phyloP scores from a whole-genome alignment of 2,888 invertebrate genomes.

The Asteroscopus sphinx region DNA sequence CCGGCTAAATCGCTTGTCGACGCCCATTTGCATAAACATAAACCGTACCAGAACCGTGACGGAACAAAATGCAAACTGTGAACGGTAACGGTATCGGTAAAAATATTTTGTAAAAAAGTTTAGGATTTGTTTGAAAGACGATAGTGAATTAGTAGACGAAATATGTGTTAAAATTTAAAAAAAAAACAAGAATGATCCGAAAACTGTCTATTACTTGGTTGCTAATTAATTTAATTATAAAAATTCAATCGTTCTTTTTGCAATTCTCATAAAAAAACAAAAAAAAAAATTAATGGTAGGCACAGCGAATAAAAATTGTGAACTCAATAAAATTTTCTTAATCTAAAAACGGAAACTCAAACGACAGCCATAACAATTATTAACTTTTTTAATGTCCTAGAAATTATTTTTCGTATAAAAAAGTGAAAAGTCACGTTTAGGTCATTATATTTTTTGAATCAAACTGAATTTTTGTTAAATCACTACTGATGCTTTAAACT shows the following conservation, averaged over 20 bases:
- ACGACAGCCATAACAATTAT: conserved; percentile 38
- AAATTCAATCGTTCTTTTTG: too few relatives aligned
- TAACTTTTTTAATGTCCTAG: conserved; percentile 28
- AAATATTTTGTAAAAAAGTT: conserved; percentile 36
- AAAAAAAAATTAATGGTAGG: not conserved
- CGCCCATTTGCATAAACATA: conserved; percentile 76
- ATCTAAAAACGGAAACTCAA: conserved; percentile 35
- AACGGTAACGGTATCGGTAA: conserved; percentile 61
- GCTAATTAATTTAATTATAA: too few relatives aligned
- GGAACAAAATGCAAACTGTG: conserved; percentile 54
- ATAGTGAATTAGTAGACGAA: not conserved
- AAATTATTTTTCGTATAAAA: conserved; percentile 24
- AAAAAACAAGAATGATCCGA: too few relatives aligned
- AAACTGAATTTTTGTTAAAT: conserved; percentile 40
- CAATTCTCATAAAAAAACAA: too few relatives aligned
- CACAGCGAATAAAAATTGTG: too few relatives aligned
- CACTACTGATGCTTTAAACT: conserved; percentile 46
- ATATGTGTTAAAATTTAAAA: too few relatives aligned
- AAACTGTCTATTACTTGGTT: too few relatives aligned
- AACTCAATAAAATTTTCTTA: conserved; percentile 18
- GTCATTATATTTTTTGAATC: conserved; percentile 22
- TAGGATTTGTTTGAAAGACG: not conserved
- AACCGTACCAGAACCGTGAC: conserved; percentile 51
- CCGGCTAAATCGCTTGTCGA: conserved; percentile 75
- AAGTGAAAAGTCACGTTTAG: conserved; percentile 37